Percentiles rank a stretch among this genome's conserved stretches.
These are phyloP conservation scores for Tetramorium bicarinatum DNA, from an alignment of 2,888 invertebrate genomes.

Conservation along the genomic window DNA sequence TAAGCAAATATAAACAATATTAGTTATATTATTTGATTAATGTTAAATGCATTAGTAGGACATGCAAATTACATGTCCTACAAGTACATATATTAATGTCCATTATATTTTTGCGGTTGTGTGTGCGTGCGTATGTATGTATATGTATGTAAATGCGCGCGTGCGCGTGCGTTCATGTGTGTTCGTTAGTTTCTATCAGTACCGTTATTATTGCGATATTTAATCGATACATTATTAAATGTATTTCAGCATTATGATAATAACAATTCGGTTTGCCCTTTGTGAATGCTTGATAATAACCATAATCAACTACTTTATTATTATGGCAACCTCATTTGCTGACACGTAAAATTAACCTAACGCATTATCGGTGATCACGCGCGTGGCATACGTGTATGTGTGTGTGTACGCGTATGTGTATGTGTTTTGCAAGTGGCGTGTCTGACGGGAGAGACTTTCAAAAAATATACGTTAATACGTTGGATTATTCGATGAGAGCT, in stretches of 20 bases:
- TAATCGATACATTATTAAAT: slow-evolving; percentile 33
- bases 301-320: slow-evolving; percentile 30
- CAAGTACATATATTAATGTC: slow-evolving; percentile 1
- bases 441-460: slow-evolving; percentile 54
- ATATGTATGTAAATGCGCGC: neutral
- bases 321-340: slow-evolving; percentile 37
- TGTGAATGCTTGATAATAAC: slow-evolving; percentile 35
- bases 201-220: slow-evolving; percentile 14
- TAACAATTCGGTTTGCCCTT: neutral
- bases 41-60: slow-evolving; percentile 1
- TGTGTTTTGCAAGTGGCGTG: slow-evolving; percentile 55
- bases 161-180: neutral
- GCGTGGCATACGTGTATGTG: slow-evolving; percentile 3
- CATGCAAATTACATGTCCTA: neutral
- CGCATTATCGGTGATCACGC: slow-evolving; percentile 26
- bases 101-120: slow-evolving; percentile 21
- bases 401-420: slow-evolving; percentile 25
- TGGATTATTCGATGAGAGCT: slow-evolving; percentile 20
- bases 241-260: slow-evolving; percentile 8
- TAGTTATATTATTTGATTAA: slow-evolving; percentile 20
- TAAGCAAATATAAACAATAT: slow-evolving; percentile 19
- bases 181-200: slow-evolving; percentile 15
- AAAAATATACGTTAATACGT: slow-evolving; percentile 49
- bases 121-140: neutral
- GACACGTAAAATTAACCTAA: slow-evolving; percentile 50